Conservation (phyloP, 2,797 vertebrate genomes). For the Gambusia yucatana region DNA sequence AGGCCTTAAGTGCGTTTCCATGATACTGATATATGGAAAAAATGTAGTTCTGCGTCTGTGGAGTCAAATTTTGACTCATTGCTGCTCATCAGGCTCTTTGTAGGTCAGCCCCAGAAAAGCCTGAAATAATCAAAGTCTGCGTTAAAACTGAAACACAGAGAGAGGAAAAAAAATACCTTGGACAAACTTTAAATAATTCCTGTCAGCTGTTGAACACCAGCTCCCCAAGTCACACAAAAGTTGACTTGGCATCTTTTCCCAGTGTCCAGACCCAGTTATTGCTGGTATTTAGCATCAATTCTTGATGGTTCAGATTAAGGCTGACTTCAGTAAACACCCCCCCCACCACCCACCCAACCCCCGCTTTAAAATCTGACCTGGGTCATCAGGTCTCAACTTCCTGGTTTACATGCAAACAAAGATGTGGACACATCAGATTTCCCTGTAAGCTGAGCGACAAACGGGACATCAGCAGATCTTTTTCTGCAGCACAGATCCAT, state of each 20-base stretch:
- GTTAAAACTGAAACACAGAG: neutral
- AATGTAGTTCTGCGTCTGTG: neutral
- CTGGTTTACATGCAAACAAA: neutral
- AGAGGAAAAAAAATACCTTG: neutral
- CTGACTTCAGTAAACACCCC: neutral
- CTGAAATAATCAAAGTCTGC: neutral
- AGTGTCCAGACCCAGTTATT: neutral
- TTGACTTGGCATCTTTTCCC: neutral
- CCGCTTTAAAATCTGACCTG: neutral
- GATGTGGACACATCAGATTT: neutral
- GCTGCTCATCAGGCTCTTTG: neutral
- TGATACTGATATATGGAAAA: neutral
- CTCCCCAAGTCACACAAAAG: neutral
- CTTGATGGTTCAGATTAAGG: neutral
- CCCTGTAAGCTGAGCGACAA: neutral
- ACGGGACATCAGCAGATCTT: neutral
- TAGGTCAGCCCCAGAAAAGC: neutral
- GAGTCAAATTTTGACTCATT: neutral
- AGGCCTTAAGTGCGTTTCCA: neutral
- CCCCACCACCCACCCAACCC: neutral
- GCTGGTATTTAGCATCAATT: too few relatives aligned
- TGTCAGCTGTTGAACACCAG: neutral
- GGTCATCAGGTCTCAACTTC: neutral
- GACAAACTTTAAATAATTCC: neutral
- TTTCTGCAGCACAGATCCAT: neutral